Base-by-base conservation (phyloP, 2,888 invertebrate species). In the Cheilosia vernalis region DNA sequence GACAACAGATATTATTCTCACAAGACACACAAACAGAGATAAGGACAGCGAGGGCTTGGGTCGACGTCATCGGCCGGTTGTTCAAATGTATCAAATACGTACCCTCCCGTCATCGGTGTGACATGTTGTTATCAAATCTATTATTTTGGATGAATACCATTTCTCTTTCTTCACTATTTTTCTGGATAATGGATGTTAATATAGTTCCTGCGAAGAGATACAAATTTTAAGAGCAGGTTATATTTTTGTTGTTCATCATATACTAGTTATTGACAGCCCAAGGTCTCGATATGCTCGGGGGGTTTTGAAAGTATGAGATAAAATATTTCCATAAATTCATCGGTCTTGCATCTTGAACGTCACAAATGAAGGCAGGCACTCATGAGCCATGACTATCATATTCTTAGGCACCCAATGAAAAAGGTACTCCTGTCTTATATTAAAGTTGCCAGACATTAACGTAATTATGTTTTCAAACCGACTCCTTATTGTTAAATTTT, bases 121-220 rank as follows among this genome's bases (percentile, higher is more conserved):
- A 76, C 76, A 67, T 58, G 67, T 67, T 67, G 67, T 67, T 60
- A 51, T 27, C 51, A 67, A 76, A 66, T 76, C 64, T 66, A 60
- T 60, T 66, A 76, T 63, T 66, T 66, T 58, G 10, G 21, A 24
- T 19, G 19, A 27, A 37, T n/a, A 27, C 24, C 30, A 56, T n/a
- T 13, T n/a, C 27, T 21, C n/a, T 58, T 66, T 60, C 30, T 21
- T 58, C 63, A 73, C 53, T 42, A 55, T 64, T 64, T 64, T 64
- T 64, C 27, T 15, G 63, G 13, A 37, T 3, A 73, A 64, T 73
- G 63, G 73, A 73, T 73, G 64, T 73, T 56, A 55, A 47, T 64
- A 64, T 33, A 55, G 37, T 56, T 56, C 47, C 13, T 33, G 53
- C 44, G 15, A 27, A 44, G 30, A 53, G 72, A 73, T 55, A 63